Percentiles rank a stretch among this genome's conserved stretches.
Conservation (phyloP, 2,797 vertebrate genomes). For the Morelia viridis region DNA sequence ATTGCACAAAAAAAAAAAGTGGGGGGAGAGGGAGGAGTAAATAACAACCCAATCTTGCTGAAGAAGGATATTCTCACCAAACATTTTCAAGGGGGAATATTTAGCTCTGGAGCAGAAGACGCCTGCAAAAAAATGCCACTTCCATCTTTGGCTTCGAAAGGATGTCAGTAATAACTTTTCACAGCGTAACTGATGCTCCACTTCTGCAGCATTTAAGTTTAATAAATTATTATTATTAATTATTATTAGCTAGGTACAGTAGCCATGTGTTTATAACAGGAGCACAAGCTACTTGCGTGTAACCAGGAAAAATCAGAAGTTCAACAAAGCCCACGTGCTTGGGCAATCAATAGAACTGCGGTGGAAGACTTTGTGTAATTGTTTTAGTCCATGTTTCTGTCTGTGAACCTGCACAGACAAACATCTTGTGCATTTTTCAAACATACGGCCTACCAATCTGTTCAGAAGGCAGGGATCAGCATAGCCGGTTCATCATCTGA, state of each 20-base stretch:
- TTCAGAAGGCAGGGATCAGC: background rate
- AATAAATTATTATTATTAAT: background rate
- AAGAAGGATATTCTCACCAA: slow-evolving; percentile 68
- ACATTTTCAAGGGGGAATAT: slow-evolving; percentile 47
- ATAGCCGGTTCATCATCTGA: background rate
- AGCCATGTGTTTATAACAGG: background rate
- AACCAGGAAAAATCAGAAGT: background rate
- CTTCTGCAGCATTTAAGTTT: background rate
- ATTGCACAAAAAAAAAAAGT: slow-evolving; percentile 21
- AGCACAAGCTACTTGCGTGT: background rate
- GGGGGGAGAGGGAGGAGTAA: background rate
- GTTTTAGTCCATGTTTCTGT: background rate
- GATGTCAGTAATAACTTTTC: background rate
- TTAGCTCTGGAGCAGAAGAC: background rate
- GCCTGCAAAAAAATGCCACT: background rate
- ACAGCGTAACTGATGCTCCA: background rate
- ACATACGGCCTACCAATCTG: background rate
- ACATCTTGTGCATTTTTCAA: background rate
- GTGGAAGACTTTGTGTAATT: background rate
- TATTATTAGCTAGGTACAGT: background rate
- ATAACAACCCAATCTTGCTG: slow-evolving; percentile 63
- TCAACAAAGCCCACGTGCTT: background rate
- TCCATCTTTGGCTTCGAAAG: background rate
- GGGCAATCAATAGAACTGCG: background rate
- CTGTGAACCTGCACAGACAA: background rate